Evolutionary conservation across 2,888 invertebrate species (phyloP), one percentile per base, ranked within the genome.

Genomic region (Dinocampus coccinellae): DNA sequence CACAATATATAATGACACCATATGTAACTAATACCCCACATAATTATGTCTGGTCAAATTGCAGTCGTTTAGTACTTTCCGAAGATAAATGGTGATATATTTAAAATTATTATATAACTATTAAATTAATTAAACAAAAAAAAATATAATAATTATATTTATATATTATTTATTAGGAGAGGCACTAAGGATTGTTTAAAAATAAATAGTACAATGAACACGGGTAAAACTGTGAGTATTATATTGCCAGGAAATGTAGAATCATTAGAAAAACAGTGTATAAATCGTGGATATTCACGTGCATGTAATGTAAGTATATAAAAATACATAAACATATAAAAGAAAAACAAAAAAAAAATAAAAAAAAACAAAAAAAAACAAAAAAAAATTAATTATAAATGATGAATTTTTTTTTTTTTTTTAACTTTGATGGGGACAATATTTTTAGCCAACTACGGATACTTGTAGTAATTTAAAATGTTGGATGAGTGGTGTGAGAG

Each of bases 201-300:
- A 16, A n/a, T 16, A 1, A 33, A 60, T 7, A 60, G 33, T 16
- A 20, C 20, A 33, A 20, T 6, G 0, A 7, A 33, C 33, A 60
- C 1, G 2, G 60, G 60, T 13, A 10, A 7, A 16, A 29, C 34
- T 20, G 20, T 34, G 1, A 33, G 20, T 20, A 33, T 16, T 10
- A 60, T 60, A n/a, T 20, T 60, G n/a, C 60, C 60, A n/a, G 60
- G 60, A n/a, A n/a, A 60, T 29, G 6, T 60, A 33, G 13, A 7
- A 2, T n/a, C n/a, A 16, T 29, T 33, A 34, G 60, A 60, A 60
- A 11, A 9, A 16, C 60, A 60, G 16, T 60, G 60, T 60, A 33
- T 3, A 34, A 3, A 29, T 34, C 36, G 26, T 3, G 60, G 60
- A 7, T 60, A 60, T 60, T 60, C 60, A n/a, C 33, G 16, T 9